phyloP scores from a whole-genome alignment of 2,888 invertebrate genomes.

The Omphaloscelis lunosa region DNA sequence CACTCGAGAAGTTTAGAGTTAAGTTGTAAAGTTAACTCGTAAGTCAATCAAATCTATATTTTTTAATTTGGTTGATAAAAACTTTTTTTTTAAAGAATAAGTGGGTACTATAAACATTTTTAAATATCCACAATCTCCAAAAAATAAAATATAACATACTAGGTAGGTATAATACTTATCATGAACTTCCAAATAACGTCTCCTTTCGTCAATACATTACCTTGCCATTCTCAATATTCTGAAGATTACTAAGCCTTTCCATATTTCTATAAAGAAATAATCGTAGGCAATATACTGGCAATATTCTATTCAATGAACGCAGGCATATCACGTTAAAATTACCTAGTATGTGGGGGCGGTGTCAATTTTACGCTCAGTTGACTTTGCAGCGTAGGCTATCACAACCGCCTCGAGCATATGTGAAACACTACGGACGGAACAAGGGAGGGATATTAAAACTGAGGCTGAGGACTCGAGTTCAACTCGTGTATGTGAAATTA shows the following conservation, averaged over 20 bases:
- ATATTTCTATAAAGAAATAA: constrained; percentile 17
- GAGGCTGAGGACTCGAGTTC: neutral
- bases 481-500: neutral
- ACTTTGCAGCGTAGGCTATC: constrained; percentile 37
- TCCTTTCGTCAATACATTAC: neutral
- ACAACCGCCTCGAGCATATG: constrained; percentile 25
- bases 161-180: neutral
- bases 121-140: neutral
- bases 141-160: neutral
- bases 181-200: neutral
- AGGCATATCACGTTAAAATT: constrained; percentile 42
- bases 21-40: too few species aligned
- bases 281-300: constrained; percentile 20
- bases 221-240: constrained; percentile 2
- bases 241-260: neutral
- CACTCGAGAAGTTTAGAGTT: too few species aligned
- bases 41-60: too few species aligned
- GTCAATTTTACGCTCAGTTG: constrained; percentile 63
- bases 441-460: constrained; percentile 32
- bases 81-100: too few species aligned
- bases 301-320: constrained; percentile 44
- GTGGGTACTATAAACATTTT: neutral
- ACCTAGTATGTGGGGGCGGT: constrained; percentile 32
- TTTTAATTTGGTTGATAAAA: too few species aligned
- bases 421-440: constrained; percentile 6